Percentiles rank a stretch among this genome's conserved stretches.
Conservation (phyloP, 2,888 invertebrate genomes). For the Drosophila suboccidentalis region DNA sequence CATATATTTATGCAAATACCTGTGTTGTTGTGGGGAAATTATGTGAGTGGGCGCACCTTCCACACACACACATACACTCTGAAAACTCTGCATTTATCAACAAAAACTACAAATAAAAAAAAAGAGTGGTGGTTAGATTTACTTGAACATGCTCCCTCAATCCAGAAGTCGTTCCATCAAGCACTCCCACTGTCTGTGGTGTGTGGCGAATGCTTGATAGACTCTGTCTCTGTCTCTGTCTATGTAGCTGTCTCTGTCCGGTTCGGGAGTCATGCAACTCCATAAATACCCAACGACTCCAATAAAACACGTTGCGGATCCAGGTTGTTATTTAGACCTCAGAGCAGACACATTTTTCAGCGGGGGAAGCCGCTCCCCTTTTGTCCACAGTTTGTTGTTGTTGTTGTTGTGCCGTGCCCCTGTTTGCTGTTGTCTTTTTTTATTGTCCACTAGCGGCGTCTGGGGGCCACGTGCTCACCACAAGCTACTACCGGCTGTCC, state of each 20-base stretch:
- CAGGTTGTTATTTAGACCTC: constrained; percentile 42
- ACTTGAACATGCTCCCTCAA: constrained; percentile 2
- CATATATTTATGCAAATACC: constrained; percentile 8
- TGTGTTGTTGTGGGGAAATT: constrained; percentile 20
- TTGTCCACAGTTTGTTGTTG: constrained; percentile 44
- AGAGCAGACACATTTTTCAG: constrained; percentile 33
- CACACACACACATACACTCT: constrained; percentile 4
- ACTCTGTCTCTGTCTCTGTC: background rate
- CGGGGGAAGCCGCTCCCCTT: constrained; percentile 40
- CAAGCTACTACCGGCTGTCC: constrained; percentile 15
- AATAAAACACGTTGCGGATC: constrained; percentile 57
- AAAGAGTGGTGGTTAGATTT: constrained; percentile 8
- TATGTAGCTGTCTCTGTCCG: background rate
- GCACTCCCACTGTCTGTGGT: constrained; percentile 23
- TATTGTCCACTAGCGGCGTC: constrained; percentile 58
- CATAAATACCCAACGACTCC: constrained; percentile 61
- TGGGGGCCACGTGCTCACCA: constrained; percentile 58
- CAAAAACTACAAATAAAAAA: constrained; percentile 7
- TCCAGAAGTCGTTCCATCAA: constrained; percentile 18
- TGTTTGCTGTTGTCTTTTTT: constrained; percentile 23
- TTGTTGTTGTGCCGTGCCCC: constrained; percentile 23
- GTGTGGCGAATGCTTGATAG: constrained; percentile 17
- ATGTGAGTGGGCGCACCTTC: constrained; percentile 67
- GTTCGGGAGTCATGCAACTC: constrained; percentile 61
- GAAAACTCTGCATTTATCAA: constrained; percentile 56